Conservation (phyloP, 2,113 vertebrate genomes). For the Petromus typicus region DNA sequence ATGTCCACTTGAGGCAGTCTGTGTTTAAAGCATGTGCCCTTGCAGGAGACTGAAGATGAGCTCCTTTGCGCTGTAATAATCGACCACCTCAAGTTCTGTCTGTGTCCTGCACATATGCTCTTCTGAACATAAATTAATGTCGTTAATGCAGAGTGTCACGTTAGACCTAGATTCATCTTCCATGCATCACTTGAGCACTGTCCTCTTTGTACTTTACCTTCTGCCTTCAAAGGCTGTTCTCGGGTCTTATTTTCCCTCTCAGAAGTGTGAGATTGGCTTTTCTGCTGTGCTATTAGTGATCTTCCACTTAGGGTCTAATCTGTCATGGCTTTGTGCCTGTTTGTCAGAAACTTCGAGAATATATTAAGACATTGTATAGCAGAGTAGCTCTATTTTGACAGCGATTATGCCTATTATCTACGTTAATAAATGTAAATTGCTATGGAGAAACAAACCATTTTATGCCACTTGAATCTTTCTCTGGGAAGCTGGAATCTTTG, state of each 20-base stretch:
- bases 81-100: slow-evolving; percentile 42
- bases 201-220: slow-evolving; percentile 67
- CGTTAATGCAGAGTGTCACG: slow-evolving; percentile 53
- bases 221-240: background rate
- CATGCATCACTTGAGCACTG: slow-evolving; percentile 28
- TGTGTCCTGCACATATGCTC: background rate
- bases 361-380: slow-evolving; percentile 37
- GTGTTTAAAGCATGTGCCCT: background rate
- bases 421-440: slow-evolving; percentile 77
- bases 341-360: slow-evolving; percentile 65
- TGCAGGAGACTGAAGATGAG: background rate
- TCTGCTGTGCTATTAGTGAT: slow-evolving; percentile 36
- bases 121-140: slow-evolving; percentile 67
- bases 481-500: slow-evolving; percentile 27
- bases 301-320: slow-evolving; percentile 44
- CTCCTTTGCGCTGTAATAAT: background rate
- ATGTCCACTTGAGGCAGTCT: background rate
- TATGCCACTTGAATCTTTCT: slow-evolving; percentile 71
- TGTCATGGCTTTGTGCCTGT: slow-evolving; percentile 52
- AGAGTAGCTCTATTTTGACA: slow-evolving; percentile 71
- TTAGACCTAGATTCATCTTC: background rate
- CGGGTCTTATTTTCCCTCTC: background rate
- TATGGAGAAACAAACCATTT: slow-evolving; percentile 68
- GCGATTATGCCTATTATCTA: slow-evolving; percentile 75
- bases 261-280: slow-evolving; percentile 44